phyloP scores from a whole-genome alignment of 2,888 invertebrate species.

The Agrotis exclamationis region DNA sequence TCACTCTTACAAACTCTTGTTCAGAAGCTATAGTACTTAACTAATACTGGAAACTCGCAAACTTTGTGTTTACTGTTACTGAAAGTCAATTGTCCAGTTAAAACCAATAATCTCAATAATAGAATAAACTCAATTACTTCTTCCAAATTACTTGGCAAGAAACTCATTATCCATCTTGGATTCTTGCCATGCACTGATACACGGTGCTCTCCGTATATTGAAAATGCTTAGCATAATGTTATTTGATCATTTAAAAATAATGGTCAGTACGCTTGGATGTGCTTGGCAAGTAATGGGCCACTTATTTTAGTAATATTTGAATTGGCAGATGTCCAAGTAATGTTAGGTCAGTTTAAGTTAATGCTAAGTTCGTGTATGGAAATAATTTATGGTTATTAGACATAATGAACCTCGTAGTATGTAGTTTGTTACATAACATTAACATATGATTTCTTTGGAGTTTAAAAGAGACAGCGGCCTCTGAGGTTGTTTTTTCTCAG shows the following conservation, averaged over 20 bases:
- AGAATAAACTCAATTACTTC: conserved; percentile 11
- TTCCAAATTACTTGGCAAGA: conserved; percentile 23
- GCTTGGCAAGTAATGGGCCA: conserved; percentile 5
- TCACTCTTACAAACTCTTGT: too few species aligned
- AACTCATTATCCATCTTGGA: conserved; percentile 23
- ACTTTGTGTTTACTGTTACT: not conserved
- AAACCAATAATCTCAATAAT: not conserved
- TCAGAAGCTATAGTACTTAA: too few species aligned
- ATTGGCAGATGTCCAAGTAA: conserved; percentile 21
- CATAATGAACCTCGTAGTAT: not conserved
- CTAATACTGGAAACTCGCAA: too few species aligned
- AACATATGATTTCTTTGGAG: too few species aligned
- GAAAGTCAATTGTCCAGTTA: not conserved
- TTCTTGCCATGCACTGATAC: conserved; percentile 31
- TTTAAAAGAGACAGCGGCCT: too few species aligned
- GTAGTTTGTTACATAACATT: too few species aligned
- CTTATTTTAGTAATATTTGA: conserved; percentile 18
- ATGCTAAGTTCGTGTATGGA: not conserved
- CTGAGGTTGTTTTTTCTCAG: too few species aligned
- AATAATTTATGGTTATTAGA: not conserved
- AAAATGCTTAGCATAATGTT: conserved; percentile 18
- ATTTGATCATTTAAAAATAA: conserved; percentile 22
- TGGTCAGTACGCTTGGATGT: conserved; percentile 10
- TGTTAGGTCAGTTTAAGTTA: not conserved
- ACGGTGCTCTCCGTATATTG: conserved; percentile 7